These are phyloP conservation scores for Stichodactyla mertensii DNA, from an alignment of 64 coral and sea anemone species.

Conservation along the genomic window DNA sequence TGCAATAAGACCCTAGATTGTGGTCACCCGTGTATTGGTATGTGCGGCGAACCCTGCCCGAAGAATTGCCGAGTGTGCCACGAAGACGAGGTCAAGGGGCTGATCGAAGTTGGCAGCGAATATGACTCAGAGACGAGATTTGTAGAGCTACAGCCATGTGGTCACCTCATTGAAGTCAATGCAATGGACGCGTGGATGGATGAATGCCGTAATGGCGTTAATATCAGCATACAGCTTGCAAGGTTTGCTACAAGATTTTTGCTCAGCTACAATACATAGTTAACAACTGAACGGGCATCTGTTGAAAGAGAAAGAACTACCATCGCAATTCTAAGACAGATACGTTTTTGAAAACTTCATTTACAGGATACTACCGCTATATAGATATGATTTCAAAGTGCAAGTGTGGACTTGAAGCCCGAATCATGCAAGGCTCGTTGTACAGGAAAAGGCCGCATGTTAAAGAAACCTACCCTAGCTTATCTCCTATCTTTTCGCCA, in stretches of 20 bases:
- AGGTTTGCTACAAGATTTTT: background rate
- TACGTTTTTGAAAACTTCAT: too few species aligned
- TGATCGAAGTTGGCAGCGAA: constrained; percentile 60
- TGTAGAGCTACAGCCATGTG: constrained; percentile 59
- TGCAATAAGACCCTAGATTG: constrained; percentile 39
- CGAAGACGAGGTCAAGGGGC: constrained; percentile 56
- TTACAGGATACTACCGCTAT: too few species aligned
- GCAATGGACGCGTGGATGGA: constrained; percentile 72
- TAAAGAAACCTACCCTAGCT: too few species aligned
- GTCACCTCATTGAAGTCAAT: constrained; percentile 62
- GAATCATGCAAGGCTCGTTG: too few species aligned
- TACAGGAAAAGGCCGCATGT: too few species aligned
- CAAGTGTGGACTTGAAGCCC: too few species aligned
- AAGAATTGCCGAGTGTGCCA: constrained; percentile 66
- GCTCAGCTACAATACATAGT: too few species aligned
- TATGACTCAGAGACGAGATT: constrained; percentile 55
- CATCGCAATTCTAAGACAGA: too few species aligned
- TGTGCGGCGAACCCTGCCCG: constrained; percentile 73
- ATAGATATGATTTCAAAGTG: too few species aligned
- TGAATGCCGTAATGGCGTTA: constrained; percentile 27
- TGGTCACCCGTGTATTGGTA: constrained; percentile 56
- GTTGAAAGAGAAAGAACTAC: too few species aligned
- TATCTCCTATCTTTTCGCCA: too few species aligned
- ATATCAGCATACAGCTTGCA: constrained; percentile 52
- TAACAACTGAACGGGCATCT: too few species aligned